Evolutionary conservation across 1,140 invertebrate genomes (phyloP), one percentile per base, ranked within the genome.

Genomic region (Oncopodura yosiiana): DNA sequence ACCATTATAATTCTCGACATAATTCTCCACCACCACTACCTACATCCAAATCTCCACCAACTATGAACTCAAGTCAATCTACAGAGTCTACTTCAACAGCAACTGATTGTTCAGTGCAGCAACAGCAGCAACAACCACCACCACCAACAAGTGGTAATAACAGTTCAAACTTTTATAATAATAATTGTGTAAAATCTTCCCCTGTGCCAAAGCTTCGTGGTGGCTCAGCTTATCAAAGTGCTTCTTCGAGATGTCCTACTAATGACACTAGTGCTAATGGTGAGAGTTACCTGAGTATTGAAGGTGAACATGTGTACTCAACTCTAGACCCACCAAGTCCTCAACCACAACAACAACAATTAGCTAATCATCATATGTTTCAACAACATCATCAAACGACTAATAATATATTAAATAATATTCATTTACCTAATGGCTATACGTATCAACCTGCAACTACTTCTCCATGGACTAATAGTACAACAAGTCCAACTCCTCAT

Each of bases 281-380:
- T 38, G 57, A 63, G 36, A 59, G 56, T 57, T 63, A 59, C 56
- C 51, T 60, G 52, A 56, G 56, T 56, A 12, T 56, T 14, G 61
- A 63, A 21, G 61, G 61, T 26, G 61, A 63, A 45, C 61, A 63
- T 43, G 61, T 63, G 9, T 63, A 63, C 45, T 63, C 61, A n/a
- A 49, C 53, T 12, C 51, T 63, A 12, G 61, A 63, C 42, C 61
- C 61, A 45, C 61, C 61, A 23, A 59, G 56, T 63, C 61, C 61
- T 11, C 61, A 58, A 38, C 45, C 27, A 3, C 12, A 8, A 4
- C 46, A 49, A 36, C 6, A 8, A n/a, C 42, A 34, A 32, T 38
- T 36, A 36, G 14, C 30, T 18, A 36, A 32, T 26, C 29, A 32
- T 37, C 30, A 36, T n/a, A n/a, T n/a, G n/a, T 30, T 24, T 29